phyloP scores from a whole-genome alignment of 2,888 invertebrate genomes.

The Plagiodera versicolora region DNA sequence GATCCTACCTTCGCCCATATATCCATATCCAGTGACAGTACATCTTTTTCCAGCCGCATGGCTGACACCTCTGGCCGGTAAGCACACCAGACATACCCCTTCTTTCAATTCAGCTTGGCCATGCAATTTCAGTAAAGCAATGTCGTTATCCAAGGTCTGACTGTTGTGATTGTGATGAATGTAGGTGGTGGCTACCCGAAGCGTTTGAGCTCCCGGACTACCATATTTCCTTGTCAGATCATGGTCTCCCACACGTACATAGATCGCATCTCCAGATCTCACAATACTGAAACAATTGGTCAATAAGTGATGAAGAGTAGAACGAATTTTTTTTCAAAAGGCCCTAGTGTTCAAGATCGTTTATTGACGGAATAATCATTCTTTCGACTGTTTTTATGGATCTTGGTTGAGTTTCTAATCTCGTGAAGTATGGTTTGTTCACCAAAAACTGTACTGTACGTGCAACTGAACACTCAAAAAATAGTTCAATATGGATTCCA shows the following conservation, averaged over 20 bases:
- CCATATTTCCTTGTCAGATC: conserved; percentile 89
- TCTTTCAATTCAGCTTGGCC: conserved; percentile 87
- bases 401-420: too few relatives aligned
- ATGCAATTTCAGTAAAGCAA: conserved; percentile 85
- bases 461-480: too few relatives aligned
- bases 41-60: conserved; percentile 90
- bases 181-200: conserved; percentile 89
- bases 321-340: too few relatives aligned
- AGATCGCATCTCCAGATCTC: conserved; percentile 90
- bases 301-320: too few relatives aligned
- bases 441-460: too few relatives aligned
- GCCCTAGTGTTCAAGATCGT: too few relatives aligned
- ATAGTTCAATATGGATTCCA: too few relatives aligned
- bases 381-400: too few relatives aligned
- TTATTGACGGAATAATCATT: too few relatives aligned
- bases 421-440: too few relatives aligned
- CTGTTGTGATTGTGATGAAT: conserved; percentile 96
- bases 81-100: conserved; percentile 82
- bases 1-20: conserved; percentile 86
- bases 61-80: conserved; percentile 85
- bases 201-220: conserved; percentile 87
- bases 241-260: conserved; percentile 90
- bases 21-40: conserved; percentile 92
- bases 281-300: conserved; percentile 70
- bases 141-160: conserved; percentile 91